Conservation (phyloP, 2,113 vertebrate genomes). For the Malurus cyaneus region DNA sequence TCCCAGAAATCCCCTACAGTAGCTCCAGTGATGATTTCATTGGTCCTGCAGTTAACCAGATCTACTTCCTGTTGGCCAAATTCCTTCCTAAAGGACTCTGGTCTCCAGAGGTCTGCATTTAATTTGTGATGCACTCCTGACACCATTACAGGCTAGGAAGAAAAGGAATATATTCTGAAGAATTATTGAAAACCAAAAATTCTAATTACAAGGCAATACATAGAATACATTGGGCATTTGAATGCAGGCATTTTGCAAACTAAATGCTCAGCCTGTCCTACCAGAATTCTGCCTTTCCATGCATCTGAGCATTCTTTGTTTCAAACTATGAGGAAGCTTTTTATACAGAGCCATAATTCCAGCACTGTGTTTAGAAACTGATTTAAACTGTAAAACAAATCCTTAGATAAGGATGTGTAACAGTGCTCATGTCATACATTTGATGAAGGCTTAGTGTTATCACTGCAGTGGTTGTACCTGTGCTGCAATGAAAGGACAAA, state of each 20-base stretch:
- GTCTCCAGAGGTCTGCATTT: slow-evolving; percentile 80
- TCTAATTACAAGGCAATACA: not conserved
- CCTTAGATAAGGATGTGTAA: not conserved
- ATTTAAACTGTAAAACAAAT: not conserved
- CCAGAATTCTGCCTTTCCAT: not conserved
- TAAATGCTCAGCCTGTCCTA: not conserved
- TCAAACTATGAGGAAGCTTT: not conserved
- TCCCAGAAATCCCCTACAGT: slow-evolving; percentile 84
- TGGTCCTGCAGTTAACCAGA: slow-evolving; percentile 81
- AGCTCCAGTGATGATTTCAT: slow-evolving; percentile 80
- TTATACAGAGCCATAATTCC: not conserved
- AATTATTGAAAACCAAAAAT: not conserved
- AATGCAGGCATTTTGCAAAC: not conserved
- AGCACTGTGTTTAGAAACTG: not conserved
- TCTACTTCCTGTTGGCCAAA: slow-evolving; percentile 82
- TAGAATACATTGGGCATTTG: rapidly evolving
- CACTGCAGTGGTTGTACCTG: not conserved
- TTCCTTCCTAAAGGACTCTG: slow-evolving; percentile 78
- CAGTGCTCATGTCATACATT: rapidly evolving
- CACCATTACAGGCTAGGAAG: slow-evolving; percentile 78
- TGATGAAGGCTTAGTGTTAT: not conserved
- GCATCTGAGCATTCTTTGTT: not conserved
- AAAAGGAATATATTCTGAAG: not conserved
- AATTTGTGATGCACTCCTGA: slow-evolving; percentile 80
- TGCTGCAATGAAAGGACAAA: not conserved